These are phyloP conservation scores for Euclidia mi DNA, from an alignment of 2,888 invertebrate species.

Conservation along the genomic window DNA sequence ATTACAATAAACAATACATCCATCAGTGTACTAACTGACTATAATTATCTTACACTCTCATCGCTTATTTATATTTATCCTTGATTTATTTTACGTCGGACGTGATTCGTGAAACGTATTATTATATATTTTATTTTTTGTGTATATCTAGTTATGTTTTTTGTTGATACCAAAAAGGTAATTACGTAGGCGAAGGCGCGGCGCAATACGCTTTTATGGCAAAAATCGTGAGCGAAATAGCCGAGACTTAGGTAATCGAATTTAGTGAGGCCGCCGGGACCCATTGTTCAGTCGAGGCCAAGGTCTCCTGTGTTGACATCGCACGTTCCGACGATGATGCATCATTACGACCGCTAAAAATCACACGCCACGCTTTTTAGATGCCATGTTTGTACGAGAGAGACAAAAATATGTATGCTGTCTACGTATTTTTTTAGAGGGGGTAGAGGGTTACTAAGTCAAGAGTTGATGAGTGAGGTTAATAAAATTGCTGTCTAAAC, in stretches of 20 bases:
- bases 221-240: slow-evolving; percentile 84
- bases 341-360: slow-evolving; percentile 62
- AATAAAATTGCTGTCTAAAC: no score
- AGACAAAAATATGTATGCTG: slow-evolving; percentile 11
- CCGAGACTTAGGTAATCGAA: slow-evolving; percentile 83
- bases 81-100: slow-evolving; percentile 35
- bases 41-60: slow-evolving; percentile 32
- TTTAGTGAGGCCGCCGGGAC: slow-evolving; percentile 82
- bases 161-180: slow-evolving; percentile 17
- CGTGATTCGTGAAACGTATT: slow-evolving; percentile 21
- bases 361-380: slow-evolving; percentile 48
- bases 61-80: slow-evolving; percentile 24
- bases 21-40: slow-evolving; percentile 15
- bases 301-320: slow-evolving; percentile 86
- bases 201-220: slow-evolving; percentile 54
- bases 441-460: background rate
- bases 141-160: slow-evolving; percentile 25
- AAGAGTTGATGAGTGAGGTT: no score
- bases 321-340: slow-evolving; percentile 69
- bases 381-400: slow-evolving; percentile 28
- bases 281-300: slow-evolving; percentile 85
- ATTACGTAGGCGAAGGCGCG: slow-evolving; percentile 32
- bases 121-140: slow-evolving; percentile 30
- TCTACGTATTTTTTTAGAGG: background rate
- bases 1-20: slow-evolving; percentile 39